Evolutionary conservation across 2,888 invertebrate species (phyloP), one percentile per base, ranked within the genome.

Genomic region (Abscondita cerata): DNA sequence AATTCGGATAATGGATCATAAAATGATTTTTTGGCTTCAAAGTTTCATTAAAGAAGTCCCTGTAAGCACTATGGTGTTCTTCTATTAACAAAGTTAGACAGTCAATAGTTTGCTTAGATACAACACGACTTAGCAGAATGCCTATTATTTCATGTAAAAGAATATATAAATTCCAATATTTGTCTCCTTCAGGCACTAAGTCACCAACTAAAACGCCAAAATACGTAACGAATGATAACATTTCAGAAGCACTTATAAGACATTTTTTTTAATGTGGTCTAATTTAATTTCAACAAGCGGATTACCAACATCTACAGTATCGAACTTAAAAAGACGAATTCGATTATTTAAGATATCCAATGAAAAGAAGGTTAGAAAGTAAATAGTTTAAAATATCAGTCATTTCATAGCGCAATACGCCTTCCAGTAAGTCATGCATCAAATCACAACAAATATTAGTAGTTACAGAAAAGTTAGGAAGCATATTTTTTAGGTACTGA

Each of bases 161-260:
- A 38, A 69, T 59, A 41, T 68, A 70, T 51, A 65, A 67, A 15
- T 59, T 13, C 69, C 70, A 69, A n/a, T 58, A 31, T n/a, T 57
- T 47, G 34, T 66, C 60, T 54, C 52, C 52, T 20, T 59, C 57
- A 15, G 56, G 56, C 20, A 72, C 57, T 51, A 71, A 55, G 59
- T 72, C 70, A 15, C 72, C 71, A 34, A 72, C 50, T 9, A 72
- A 63, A 2, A 51, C 1, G 6, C 34, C 34, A 34, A 51, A 51
- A 34, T 51, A 51, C 16, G 18, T 33, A 2, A 69, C 61, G 36
- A 71, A 65, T 55, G 54, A 65, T 31, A 67, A 62, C 72, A 73
- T 74, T 70, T 74, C 72, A 15, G 72, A 61, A 1, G 52, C 38
- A 15, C 40, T 40, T 15, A 52, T 12, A 19, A 52, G 33, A 12